Evolutionary conservation across 2,113 vertebrate genomes (phyloP), one percentile per base, ranked within the genome.

Genomic region (Myotis lucifugus): DNA sequence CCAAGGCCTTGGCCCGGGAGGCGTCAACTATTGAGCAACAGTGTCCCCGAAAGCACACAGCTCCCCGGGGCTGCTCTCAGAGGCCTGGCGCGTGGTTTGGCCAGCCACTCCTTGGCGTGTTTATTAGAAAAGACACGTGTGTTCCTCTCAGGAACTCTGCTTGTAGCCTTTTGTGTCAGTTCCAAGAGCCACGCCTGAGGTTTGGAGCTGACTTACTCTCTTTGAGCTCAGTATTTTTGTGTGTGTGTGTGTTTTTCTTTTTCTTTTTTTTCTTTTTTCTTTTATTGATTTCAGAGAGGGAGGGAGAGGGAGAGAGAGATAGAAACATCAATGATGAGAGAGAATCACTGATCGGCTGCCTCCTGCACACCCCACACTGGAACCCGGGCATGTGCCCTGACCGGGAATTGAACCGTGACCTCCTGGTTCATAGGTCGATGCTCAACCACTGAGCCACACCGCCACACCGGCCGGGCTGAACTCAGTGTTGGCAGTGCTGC

Each of bases 101-200:
- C 87, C 8, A 93, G 83, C 76, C 79, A 61, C 12, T 34, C 34
- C 64, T 87, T 61, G 88, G 90, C 2, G 0, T 85, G 81, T 93
- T 95, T 95, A 88, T 92, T 85, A 4, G 87, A 84, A 94, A 88
- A 78, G 46, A 74, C 42, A n/a, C 70, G 42, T 14, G 0, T 27
- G 70, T 87, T 81, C 61, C 61, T 91, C 84, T 83, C 88, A 94
- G 85, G 54, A 90, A 61, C 42, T 32, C 73, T 37, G 34, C n/a
- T 34, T 37, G 37, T 19, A 19, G 29, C 48, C 78, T 83, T 79
- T 67, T 83, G 32, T 50, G 13, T 61, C 37, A 8, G 8, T 54
- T 90, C 70, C 32, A 18, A 72, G 77, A 79, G 40, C 66, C 37
- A 73, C 32, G 70, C 88, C 88, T 0, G 0, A 37, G 12, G 29